Evolutionary conservation across 2,888 invertebrate genomes (phyloP), one percentile per base, ranked within the genome.

Genomic region (Shargacucullia verbasci): DNA sequence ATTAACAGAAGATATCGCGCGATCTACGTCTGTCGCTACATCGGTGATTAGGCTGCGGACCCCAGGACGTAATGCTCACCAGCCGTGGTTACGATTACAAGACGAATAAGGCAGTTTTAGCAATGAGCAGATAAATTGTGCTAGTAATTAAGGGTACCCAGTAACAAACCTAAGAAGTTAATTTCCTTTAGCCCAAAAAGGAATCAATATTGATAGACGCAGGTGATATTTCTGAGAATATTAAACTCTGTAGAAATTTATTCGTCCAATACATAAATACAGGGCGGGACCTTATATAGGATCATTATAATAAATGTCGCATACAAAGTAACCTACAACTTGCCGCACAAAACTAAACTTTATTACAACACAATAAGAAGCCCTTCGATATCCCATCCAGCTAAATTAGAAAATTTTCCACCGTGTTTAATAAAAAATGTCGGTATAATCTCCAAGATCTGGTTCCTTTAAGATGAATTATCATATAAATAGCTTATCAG

Each of bases 401-500:
- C 37, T 54, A 59, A 69, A 66, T 71, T 63, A 58, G 48, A 48
- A 35, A 38, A 54, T 49, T 53, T 65, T 59, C 56, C 39, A 43
- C 59, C 57, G 46, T 61, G 56, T 70, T 64, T 69, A 64, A 62
- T 68, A 76, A 70, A 74, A 61, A 65, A 68, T 50, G 47, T 56
- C 33, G 38, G 56, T 66, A 44, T 71, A 74, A 75, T 70, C 65
- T 61, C 56, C 69, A 77, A 76, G 76, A 73, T 73, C 71, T 65
- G 55, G 53, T 11, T 15, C 55, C 47, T 59, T 49, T 68, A 73
- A 63, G 61, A 66, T 29, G 63, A 70, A 79, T 78, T 78, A 79
- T 70, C 75, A 78, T 78, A 79, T 75, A 78, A 70, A 78, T 75
- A 58, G 73, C 69, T 67, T 70, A 70, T 76, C 67, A 62, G 66